Conservation (phyloP, 53 echinoderm and acorn worm species). For the Hippasteria phrygiana region DNA sequence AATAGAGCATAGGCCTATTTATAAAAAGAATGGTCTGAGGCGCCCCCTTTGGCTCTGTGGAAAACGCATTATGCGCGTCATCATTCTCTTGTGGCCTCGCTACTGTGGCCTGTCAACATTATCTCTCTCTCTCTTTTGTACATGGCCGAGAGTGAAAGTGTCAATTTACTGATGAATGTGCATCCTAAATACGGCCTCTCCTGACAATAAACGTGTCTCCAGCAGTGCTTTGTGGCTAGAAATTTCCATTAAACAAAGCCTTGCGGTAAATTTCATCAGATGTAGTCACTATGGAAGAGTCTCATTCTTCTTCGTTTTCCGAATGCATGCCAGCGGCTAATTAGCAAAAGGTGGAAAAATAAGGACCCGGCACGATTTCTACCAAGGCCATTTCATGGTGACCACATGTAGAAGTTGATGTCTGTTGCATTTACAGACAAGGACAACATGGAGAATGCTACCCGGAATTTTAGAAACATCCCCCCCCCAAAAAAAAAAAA, state of each 20-base stretch:
- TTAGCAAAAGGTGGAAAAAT: neutral
- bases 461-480: too few relatives aligned
- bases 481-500: too few relatives aligned
- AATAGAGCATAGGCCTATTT: neutral
- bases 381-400: too few relatives aligned
- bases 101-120: neutral
- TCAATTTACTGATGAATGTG: conserved; percentile 54
- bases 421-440: too few relatives aligned
- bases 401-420: too few relatives aligned
- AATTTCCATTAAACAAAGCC: conserved; percentile 13
- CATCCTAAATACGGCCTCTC: neutral
- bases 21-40: neutral
- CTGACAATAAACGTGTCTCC: neutral
- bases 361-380: too few relatives aligned
- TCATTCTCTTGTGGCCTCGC: neutral
- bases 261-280: neutral
- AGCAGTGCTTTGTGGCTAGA: neutral
- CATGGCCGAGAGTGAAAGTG: conserved; percentile 7
- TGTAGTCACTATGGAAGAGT: neutral
- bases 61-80: neutral
- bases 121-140: neutral
- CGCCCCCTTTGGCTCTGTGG: neutral
- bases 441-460: too few relatives aligned
- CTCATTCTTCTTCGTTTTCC: neutral
- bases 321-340: neutral